phyloP scores from a whole-genome alignment of 2,888 invertebrate species.

The Oeneis ivallda region DNA sequence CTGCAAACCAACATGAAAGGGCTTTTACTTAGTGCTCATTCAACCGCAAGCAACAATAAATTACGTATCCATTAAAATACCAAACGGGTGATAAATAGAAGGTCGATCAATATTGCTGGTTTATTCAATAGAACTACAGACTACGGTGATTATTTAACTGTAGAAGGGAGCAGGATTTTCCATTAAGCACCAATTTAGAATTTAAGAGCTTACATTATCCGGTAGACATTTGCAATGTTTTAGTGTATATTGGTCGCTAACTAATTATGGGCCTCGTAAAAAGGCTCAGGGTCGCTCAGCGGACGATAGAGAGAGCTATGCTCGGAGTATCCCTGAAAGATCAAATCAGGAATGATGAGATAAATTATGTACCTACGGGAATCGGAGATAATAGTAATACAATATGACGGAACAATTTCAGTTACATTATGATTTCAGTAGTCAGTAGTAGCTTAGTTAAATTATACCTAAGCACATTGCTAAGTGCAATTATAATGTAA shows the following conservation, averaged over 20 bases:
- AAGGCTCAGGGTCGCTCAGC: too few relatives aligned
- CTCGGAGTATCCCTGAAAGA: too few relatives aligned
- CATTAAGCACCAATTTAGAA: constrained; percentile 27
- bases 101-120: constrained; percentile 26
- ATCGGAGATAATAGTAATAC: too few relatives aligned
- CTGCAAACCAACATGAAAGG: constrained; percentile 9
- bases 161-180: constrained; percentile 32
- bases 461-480: too few relatives aligned
- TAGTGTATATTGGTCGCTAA: not conserved
- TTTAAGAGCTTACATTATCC: constrained; percentile 20
- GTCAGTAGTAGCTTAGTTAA: too few relatives aligned
- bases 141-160: constrained; percentile 31
- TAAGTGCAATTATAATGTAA: too few relatives aligned
- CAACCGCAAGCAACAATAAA: constrained; percentile 20
- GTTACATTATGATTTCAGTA: too few relatives aligned
- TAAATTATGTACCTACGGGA: too few relatives aligned
- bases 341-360: too few relatives aligned
- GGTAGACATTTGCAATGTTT: not conserved
- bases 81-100: constrained; percentile 30
- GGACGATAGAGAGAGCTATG: too few relatives aligned
- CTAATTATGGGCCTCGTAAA: too few relatives aligned
- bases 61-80: constrained; percentile 24
- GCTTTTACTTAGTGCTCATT: not conserved
- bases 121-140: constrained; percentile 28
- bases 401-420: too few relatives aligned